Percentiles rank a stretch among this genome's conserved stretches.
These are phyloP conservation scores for Solea senegalensis DNA, from an alignment of 2,113 vertebrate genomes.

Conservation along the genomic window DNA sequence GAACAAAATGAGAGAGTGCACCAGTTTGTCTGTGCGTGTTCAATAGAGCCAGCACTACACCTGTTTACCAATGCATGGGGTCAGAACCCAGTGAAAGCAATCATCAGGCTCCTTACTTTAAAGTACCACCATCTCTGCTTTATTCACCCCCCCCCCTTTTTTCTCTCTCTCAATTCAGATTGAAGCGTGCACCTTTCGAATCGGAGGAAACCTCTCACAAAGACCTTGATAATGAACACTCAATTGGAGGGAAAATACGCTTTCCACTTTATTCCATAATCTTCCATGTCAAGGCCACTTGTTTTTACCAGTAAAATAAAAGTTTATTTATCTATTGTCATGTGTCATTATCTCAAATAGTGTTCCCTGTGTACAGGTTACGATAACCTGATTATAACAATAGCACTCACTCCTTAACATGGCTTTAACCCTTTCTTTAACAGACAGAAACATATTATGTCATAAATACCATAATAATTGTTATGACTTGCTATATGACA, in stretches of 20 bases:
- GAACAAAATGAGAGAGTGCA: slow-evolving; percentile 22
- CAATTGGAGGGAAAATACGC: background rate
- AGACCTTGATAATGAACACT: slow-evolving; percentile 10
- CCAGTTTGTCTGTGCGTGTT: slow-evolving; percentile 26
- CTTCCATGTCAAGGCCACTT: background rate
- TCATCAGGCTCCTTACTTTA: slow-evolving; percentile 32
- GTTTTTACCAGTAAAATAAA: background rate
- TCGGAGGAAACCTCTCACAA: background rate
- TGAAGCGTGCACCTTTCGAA: slow-evolving; percentile 4
- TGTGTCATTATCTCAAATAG: too few relatives aligned
- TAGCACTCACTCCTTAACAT: too few relatives aligned
- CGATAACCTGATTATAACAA: background rate
- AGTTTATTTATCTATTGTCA: too few relatives aligned
- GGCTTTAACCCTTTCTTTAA: too few relatives aligned
- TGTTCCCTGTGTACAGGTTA: background rate
- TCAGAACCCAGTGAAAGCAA: slow-evolving; percentile 52
- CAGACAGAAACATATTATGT: too few relatives aligned
- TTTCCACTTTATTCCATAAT: background rate
- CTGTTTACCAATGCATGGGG: slow-evolving; percentile 64
- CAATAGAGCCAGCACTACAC: slow-evolving; percentile 1
- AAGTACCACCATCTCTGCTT: slow-evolving; percentile 18
- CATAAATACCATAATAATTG: background rate
- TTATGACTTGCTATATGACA: background rate
- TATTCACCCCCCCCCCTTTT: background rate
- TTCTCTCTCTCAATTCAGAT: background rate